These are phyloP conservation scores for Paraescarpia echinospica DNA, from an alignment of 1,140 invertebrate species.

Conservation along the genomic window DNA sequence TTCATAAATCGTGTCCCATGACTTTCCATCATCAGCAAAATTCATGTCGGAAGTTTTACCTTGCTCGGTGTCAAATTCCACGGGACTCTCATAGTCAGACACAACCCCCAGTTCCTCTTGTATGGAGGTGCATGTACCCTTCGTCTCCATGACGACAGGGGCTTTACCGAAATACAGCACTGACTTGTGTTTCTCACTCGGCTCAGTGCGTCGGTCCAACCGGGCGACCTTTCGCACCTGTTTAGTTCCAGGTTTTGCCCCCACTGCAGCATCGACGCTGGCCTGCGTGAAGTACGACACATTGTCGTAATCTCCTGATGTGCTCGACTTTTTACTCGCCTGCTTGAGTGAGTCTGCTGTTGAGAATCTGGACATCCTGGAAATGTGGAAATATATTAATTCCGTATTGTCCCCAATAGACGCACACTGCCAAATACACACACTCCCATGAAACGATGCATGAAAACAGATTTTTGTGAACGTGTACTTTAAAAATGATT, in stretches of 20 bases:
- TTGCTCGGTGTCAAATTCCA: background rate
- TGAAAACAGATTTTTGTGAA: too few species aligned
- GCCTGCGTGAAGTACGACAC: background rate
- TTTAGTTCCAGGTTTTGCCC: background rate
- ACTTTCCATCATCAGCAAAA: background rate
- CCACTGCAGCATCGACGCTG: background rate
- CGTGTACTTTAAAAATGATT: too few species aligned
- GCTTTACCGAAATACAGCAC: background rate
- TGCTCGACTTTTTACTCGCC: background rate
- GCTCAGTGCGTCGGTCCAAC: background rate
- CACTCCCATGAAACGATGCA: too few species aligned
- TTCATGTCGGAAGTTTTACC: background rate
- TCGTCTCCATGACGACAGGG: background rate
- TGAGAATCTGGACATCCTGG: background rate
- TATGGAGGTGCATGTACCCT: background rate
- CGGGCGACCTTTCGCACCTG: slow-evolving; percentile 11
- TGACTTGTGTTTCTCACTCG: background rate
- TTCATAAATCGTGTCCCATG: background rate
- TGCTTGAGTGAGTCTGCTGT: background rate
- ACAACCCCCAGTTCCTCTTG: background rate
- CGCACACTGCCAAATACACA: too few species aligned
- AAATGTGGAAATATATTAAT: background rate
- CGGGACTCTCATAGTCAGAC: background rate
- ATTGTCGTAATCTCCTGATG: background rate
- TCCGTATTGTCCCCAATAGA: too few species aligned